phyloP scores from a whole-genome alignment of 2,797 vertebrate genomes.

The Liasis olivaceus region DNA sequence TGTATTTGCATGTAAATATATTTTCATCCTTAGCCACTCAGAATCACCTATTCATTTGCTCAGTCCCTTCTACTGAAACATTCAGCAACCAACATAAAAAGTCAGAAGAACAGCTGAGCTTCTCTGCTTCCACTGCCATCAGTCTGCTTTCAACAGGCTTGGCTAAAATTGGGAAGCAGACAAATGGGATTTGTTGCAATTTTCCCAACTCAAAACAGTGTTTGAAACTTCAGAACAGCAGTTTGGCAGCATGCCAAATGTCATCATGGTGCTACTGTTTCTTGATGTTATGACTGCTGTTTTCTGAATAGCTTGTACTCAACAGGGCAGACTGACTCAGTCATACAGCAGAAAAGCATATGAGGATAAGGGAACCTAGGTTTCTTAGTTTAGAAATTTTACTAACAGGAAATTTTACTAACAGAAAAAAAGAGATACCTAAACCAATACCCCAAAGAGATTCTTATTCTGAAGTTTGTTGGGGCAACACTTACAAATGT shows the following conservation, averaged over 20 bases:
- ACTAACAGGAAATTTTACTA: neutral
- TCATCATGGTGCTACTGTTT: slow-evolving; percentile 1
- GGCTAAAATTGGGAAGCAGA: neutral
- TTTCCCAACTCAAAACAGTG: neutral
- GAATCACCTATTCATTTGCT: neutral
- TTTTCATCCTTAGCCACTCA: neutral
- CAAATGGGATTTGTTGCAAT: neutral
- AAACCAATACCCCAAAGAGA: slow-evolving; percentile 43
- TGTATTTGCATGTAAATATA: neutral
- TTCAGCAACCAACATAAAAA: neutral
- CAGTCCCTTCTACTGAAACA: neutral
- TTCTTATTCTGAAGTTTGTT: slow-evolving; percentile 18
- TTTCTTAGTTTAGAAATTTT: neutral
- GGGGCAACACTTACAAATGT: neutral
- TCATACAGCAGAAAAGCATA: slow-evolving; percentile 33
- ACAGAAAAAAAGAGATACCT: neutral
- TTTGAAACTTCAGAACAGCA: neutral
- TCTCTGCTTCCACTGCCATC: neutral
- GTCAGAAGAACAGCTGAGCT: neutral
- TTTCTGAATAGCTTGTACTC: slow-evolving; percentile 23
- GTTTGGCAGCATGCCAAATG: slow-evolving; percentile 1
- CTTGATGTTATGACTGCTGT: slow-evolving; percentile 32
- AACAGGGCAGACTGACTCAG: slow-evolving; percentile 3
- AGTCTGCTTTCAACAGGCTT: neutral
- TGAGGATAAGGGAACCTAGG: slow-evolving; percentile 29